phyloP scores from a whole-genome alignment of 2,797 vertebrate genomes.

The Scyliorhinus canicula region DNA sequence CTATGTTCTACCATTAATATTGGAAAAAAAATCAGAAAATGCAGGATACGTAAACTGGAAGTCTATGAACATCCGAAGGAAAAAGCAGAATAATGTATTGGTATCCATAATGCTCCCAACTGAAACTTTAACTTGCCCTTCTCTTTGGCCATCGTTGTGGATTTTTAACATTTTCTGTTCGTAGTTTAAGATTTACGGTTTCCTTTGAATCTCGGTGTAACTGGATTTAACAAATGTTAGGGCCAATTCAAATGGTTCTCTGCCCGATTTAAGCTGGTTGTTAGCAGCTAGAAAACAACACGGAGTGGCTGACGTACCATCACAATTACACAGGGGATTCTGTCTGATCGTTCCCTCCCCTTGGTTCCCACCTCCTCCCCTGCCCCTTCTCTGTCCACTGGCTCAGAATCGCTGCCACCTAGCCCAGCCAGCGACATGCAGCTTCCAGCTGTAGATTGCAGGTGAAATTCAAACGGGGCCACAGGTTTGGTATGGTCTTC shows the following conservation, averaged over 20 bases:
- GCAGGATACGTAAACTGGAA: not conserved
- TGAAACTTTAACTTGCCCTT: not conserved
- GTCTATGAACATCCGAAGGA: not conserved
- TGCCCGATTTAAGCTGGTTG: not conserved
- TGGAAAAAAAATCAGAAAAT: constrained; percentile 4
- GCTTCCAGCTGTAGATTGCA: not conserved
- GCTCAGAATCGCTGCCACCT: not conserved
- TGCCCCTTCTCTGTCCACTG: not conserved
- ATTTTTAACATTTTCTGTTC: not conserved
- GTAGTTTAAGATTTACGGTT: not conserved
- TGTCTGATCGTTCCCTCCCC: not conserved
- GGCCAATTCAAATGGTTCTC: not conserved
- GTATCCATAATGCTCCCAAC: not conserved
- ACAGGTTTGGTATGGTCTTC: not conserved
- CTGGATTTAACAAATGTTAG: not conserved
- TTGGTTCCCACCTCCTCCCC: not conserved
- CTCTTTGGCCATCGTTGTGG: not conserved
- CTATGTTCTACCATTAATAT: not conserved
- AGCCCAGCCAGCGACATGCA: not conserved
- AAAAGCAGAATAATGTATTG: not conserved
- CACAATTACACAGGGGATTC: not conserved
- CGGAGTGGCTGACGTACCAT: not conserved
- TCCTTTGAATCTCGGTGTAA: not conserved
- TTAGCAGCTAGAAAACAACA: not conserved
- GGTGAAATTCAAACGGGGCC: not conserved